Evolutionary conservation across 2,888 invertebrate genomes (phyloP).

Genomic region (Xestia c-nigrum): DNA sequence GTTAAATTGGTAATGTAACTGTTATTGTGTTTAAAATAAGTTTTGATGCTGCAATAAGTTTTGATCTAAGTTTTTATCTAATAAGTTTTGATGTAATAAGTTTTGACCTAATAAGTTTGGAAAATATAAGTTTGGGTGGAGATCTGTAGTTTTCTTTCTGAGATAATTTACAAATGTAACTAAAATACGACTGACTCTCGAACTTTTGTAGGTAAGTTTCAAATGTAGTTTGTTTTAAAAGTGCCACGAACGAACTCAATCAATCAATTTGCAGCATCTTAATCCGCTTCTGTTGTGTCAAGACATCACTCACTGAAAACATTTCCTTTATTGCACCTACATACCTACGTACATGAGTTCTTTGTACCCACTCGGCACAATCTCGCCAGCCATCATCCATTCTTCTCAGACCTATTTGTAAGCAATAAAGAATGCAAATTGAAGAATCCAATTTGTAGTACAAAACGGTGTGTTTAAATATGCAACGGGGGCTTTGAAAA

Average conservation of each 20-base stretch:
- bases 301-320: constrained; percentile 7
- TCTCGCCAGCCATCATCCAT: constrained; percentile 71
- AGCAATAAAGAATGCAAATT: constrained; percentile 80
- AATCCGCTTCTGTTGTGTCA: not conserved
- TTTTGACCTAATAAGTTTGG: too few species aligned
- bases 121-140: too few species aligned
- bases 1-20: too few species aligned
- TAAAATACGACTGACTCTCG: not conserved
- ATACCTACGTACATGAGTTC: constrained; percentile 13
- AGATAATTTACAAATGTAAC: too few species aligned
- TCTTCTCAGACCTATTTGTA: constrained; percentile 74
- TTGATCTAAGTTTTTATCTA: too few species aligned
- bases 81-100: too few species aligned
- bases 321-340: constrained; percentile 12
- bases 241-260: not conserved
- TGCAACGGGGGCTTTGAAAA: constrained; percentile 76
- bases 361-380: constrained; percentile 51
- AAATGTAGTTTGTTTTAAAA: not conserved
- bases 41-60: too few species aligned
- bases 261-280: not conserved
- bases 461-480: constrained; percentile 78
- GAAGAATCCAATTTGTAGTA: constrained; percentile 78
- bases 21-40: too few species aligned
- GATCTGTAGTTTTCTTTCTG: too few species aligned
- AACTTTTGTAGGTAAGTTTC: not conserved